Base-by-base conservation (phyloP, 2,113 vertebrate genomes). In the Zosterops borbonicus region DNA sequence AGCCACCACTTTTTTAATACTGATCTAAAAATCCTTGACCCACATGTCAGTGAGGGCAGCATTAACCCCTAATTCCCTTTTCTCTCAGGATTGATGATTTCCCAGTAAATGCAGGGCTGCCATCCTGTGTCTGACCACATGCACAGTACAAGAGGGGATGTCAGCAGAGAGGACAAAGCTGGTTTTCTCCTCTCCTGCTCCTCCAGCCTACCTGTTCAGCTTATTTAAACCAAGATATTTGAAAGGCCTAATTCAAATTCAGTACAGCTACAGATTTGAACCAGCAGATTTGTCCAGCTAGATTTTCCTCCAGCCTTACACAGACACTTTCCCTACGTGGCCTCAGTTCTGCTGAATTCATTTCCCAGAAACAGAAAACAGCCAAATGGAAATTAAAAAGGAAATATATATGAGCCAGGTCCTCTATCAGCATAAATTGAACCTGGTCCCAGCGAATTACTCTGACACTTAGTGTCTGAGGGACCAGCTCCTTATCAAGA, bases 301-400 rank as follows among this genome's bases (percentile, higher is more conserved):
- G 31, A 58, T 82, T 88, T 76, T 88, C 62, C 41, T 88, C 42
- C 41, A 85, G 53, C 10, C 58, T 87, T 41, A 59, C 19, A 52
- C 12, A 78, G 74, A 60, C n/a, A 42, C 83, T 29, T 75, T 31
- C 35, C 58, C 42, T 88, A 90, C 77, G 67, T 46, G 37, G 53
- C 50, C 46, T 90, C 64, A 64, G 39, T 39, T 69, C 81, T 76
- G 58, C 75, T 94, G 83, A 90, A 84, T 64, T 79, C 9, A 2
- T 64, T 90, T 88, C 83, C 71, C 67, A 88, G 70, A 86, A 95
- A 80, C 9, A 17, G 58, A 92, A 94, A 94, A 60, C 37, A 56
- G 69, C 69, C 87, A 92, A 94, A 87, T 80, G 63, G 42, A 92
- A 89, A 92, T 91, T 76, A 55, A 80, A 65, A 69, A 46, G n/a